These are phyloP conservation scores for Amblyornis subalaris DNA, from an alignment of 2,113 vertebrate species.

Conservation along the genomic window DNA sequence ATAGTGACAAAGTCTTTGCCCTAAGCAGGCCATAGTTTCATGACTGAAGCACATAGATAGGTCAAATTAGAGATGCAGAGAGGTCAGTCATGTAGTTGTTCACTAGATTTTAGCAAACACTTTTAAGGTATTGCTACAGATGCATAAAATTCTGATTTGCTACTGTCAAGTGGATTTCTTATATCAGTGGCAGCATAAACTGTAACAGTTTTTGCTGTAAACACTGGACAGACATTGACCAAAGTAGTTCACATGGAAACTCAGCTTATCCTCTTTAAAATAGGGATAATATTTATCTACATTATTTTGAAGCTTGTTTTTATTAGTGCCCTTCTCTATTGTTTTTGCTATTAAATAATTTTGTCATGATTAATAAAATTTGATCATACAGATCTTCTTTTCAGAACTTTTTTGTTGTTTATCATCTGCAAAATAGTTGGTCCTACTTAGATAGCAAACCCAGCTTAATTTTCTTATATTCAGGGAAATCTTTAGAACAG, in stretches of 20 bases:
- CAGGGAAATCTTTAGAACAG: conserved; percentile 14
- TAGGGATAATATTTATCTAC: background rate
- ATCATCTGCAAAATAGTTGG: background rate
- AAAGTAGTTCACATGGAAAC: background rate
- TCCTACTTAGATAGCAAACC: background rate
- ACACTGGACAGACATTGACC: background rate
- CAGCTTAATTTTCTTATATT: conserved; percentile 20
- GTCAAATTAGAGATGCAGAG: background rate
- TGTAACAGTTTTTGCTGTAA: background rate
- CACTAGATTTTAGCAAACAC: background rate
- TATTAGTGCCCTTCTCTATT: background rate
- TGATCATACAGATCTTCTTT: background rate
- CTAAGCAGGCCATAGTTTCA: background rate
- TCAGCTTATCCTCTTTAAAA: background rate
- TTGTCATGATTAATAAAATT: background rate
- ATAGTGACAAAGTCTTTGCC: background rate
- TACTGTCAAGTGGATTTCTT: background rate
- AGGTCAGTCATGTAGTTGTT: background rate
- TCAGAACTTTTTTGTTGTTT: background rate
- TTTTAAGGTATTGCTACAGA: background rate
- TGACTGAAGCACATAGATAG: background rate
- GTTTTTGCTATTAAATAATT: background rate
- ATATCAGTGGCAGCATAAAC: background rate
- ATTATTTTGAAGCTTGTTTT: background rate
- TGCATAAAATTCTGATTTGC: background rate